Evolutionary conservation across 2,797 vertebrate genomes (phyloP).

Genomic region (Borostomias antarcticus): DNA sequence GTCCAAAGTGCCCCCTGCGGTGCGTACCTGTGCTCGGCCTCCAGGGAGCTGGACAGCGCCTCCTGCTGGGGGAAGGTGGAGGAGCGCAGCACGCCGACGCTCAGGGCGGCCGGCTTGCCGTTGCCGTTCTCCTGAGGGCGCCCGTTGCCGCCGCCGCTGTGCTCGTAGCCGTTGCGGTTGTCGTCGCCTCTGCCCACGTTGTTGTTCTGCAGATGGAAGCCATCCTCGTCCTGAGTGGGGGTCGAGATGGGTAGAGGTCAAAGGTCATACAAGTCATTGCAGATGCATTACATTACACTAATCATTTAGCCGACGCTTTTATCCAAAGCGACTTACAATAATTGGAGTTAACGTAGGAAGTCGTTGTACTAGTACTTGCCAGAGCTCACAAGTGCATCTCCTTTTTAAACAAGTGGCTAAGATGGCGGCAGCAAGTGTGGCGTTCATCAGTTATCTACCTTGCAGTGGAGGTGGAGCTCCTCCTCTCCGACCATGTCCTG

Average conservation of each 20-base stretch:
- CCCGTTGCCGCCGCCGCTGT: constrained; percentile 47
- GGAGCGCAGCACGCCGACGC: constrained; percentile 64
- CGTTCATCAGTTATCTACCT: constrained; percentile 16
- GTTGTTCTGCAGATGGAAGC: constrained; percentile 71
- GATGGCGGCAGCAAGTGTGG: no score
- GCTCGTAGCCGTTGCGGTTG: constrained; percentile 75
- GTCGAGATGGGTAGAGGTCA: neutral
- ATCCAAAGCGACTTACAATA: no score
- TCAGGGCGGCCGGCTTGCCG: constrained; percentile 34
- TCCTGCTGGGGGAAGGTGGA: constrained; percentile 72
- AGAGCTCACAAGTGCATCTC: neutral
- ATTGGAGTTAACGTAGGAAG: no score
- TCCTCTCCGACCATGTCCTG: constrained; percentile 70
- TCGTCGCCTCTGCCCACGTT: constrained; percentile 70
- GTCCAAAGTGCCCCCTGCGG: no score
- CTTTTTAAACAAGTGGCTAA: neutral
- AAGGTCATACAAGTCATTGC: neutral
- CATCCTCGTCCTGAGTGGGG: constrained; percentile 51
- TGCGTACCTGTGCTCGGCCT: constrained; percentile 79
- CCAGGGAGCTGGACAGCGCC: constrained; percentile 81
- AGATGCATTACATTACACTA: neutral
- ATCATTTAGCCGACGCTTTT: neutral
- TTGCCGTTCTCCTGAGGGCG: constrained; percentile 68
- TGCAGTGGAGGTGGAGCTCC: constrained; percentile 54
- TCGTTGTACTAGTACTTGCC: neutral